These are phyloP conservation scores for Cheilosia soror DNA, from an alignment of 2,888 invertebrate genomes.

Conservation along the genomic window DNA sequence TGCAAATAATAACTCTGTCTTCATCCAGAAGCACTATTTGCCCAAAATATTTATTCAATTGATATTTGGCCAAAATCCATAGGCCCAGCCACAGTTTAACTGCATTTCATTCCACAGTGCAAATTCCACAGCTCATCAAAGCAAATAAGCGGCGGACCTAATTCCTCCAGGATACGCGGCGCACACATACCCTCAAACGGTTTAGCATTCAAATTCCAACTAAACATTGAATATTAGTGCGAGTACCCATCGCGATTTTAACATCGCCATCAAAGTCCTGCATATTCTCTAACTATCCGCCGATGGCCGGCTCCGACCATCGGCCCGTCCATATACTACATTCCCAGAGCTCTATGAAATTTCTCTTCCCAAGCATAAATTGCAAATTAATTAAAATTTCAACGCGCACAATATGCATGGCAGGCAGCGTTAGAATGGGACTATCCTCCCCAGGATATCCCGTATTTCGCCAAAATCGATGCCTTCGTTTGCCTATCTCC, in stretches of 20 bases:
- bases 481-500: too few relatives aligned
- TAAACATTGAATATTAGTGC: constrained; percentile 18
- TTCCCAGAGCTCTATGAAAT: constrained; percentile 19
- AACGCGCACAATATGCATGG: constrained; percentile 39
- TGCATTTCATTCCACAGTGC: too few relatives aligned
- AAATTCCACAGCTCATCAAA: background rate
- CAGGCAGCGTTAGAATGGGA: background rate
- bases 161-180: constrained; percentile 14
- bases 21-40: too few relatives aligned
- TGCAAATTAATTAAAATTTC: constrained; percentile 73
- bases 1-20: too few relatives aligned
- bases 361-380: constrained; percentile 53
- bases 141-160: constrained; percentile 24
- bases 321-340: too few relatives aligned
- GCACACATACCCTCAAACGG: background rate
- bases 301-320: background rate
- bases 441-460: background rate
- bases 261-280: constrained; percentile 50
- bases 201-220: constrained; percentile 36
- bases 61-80: background rate
- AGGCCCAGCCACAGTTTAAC: background rate
- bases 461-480: background rate
- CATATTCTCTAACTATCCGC: background rate
- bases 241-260: constrained; percentile 36
- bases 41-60: too few relatives aligned